Base-by-base conservation (phyloP, 64 coral and sea anemone species). In the Montipora efflorescens region DNA sequence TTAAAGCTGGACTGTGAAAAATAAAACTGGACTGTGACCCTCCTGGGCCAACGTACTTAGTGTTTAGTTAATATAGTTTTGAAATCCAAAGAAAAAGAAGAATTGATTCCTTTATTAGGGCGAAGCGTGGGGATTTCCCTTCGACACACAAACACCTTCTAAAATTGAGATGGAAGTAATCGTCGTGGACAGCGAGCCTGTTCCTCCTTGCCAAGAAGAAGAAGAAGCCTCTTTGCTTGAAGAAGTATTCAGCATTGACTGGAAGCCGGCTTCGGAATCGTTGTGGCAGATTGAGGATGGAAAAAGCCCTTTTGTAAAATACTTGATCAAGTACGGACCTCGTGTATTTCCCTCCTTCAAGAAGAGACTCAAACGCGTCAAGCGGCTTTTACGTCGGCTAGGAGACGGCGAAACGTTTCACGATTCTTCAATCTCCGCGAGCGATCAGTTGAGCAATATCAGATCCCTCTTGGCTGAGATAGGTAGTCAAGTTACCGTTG, bases 161-260 rank as follows among this genome's bases (percentile, higher is more conserved):
- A 36, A 46, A 76, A 4, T 8, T 10, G 74, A 45, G 74, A 76
- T 76, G 74, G 74, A 76, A 14, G 74, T 76, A 8, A 76, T 76
- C 4, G 28, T 46, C 28, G 74, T 76, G 7, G 74, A 76, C 46
- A 44, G 28, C 7, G 8, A 44, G 44, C 74, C 74, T 12, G 8
- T 46, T 13, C 7, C 28, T 14, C 5, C 46, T 8, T 76, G 44
- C 28, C 23, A 76, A 13, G 59, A 67, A 16, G 80, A n/a, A n/a
- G n/a, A 67, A 83, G 28, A 36, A 36, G 28, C 28, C 28, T 36
- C 28, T 36, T 21, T 25, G 47, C 80, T 12, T 1, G 57, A 83
- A 28, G 80, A 83, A 59, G 57, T 83, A 4, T 83, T 61, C 15
- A 66, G 80, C 14, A 55, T 83, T 3, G 25, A 83, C 23, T 83